phyloP scores from a whole-genome alignment of 1,140 invertebrate species.

The Solen grandis region DNA sequence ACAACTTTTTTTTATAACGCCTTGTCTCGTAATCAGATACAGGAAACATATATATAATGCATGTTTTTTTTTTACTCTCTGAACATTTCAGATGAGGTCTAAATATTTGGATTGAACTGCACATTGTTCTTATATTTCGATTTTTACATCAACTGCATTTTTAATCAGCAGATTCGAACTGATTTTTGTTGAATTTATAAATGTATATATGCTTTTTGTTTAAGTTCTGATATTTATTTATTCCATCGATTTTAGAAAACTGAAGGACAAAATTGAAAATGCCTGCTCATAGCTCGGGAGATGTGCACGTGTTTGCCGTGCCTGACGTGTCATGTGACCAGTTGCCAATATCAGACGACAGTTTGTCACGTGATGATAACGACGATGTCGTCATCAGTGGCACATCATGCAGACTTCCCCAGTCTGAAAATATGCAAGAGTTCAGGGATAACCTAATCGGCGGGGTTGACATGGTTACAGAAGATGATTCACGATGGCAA shows the following conservation, averaged over 20 bases:
- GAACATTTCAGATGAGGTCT: too few species aligned
- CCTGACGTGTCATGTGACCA: not conserved
- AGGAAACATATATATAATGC: too few species aligned
- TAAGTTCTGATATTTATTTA: not conserved
- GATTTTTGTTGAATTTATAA: not conserved
- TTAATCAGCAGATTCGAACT: not conserved
- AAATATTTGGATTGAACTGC: not conserved
- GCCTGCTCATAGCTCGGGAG: constrained; percentile 35
- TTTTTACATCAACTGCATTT: not conserved
- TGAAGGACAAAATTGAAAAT: not conserved
- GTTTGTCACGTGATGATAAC: not conserved
- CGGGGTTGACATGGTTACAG: constrained; percentile 92
- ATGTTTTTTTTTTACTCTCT: too few species aligned
- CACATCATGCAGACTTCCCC: constrained; percentile 93
- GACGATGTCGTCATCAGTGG: constrained; percentile 92
- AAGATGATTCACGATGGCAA: constrained; percentile 68
- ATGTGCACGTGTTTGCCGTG: not conserved
- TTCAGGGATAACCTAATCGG: constrained; percentile 92
- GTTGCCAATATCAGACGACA: not conserved
- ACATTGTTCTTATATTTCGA: not conserved
- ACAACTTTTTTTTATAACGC: too few species aligned
- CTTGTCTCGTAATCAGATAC: too few species aligned
- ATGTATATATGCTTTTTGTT: not conserved
- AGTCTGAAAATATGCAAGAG: constrained; percentile 92
- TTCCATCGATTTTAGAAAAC: not conserved